phyloP scores from a whole-genome alignment of 2,113 vertebrate species.

The Octodon degus region DNA sequence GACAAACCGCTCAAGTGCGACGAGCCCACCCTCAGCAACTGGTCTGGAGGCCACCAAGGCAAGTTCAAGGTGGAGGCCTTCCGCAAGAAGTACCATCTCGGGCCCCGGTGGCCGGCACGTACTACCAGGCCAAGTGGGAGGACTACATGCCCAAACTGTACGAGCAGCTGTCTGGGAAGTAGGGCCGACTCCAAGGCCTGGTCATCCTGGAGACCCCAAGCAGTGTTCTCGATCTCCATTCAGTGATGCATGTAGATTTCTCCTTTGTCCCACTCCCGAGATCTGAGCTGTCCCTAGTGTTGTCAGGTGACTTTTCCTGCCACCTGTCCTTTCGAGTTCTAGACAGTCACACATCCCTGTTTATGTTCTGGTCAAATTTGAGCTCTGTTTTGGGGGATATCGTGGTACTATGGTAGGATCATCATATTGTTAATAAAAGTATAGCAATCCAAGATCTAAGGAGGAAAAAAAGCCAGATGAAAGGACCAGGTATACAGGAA shows the following conservation, averaged over 20 bases:
- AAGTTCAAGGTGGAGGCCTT: conserved; percentile 93
- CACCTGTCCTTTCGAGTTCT: background rate
- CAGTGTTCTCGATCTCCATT: background rate
- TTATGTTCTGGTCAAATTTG: conserved; percentile 42
- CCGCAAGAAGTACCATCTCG: conserved; percentile 93
- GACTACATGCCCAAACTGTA: conserved; percentile 95
- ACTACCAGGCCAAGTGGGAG: conserved; percentile 98
- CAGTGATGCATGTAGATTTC: conserved; percentile 18
- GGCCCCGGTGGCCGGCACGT: conserved; percentile 91
- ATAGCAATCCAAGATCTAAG: no score
- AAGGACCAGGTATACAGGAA: no score
- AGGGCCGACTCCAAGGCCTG: conserved; percentile 60
- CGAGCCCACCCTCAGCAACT: conserved; percentile 90
- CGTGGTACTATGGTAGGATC: background rate
- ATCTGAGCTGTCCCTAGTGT: background rate
- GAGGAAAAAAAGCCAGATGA: no score
- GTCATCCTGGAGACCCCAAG: rapidly evolving
- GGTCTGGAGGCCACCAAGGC: conserved; percentile 88
- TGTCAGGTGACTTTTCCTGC: background rate
- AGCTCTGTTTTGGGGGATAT: background rate
- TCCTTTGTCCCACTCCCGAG: background rate
- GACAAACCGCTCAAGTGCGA: conserved; percentile 87
- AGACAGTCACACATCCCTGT: background rate
- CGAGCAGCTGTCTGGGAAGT: conserved; percentile 94
- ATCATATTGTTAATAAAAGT: no score